Base-by-base conservation (phyloP, 2,888 invertebrate genomes). In the Tinea pellionella region DNA sequence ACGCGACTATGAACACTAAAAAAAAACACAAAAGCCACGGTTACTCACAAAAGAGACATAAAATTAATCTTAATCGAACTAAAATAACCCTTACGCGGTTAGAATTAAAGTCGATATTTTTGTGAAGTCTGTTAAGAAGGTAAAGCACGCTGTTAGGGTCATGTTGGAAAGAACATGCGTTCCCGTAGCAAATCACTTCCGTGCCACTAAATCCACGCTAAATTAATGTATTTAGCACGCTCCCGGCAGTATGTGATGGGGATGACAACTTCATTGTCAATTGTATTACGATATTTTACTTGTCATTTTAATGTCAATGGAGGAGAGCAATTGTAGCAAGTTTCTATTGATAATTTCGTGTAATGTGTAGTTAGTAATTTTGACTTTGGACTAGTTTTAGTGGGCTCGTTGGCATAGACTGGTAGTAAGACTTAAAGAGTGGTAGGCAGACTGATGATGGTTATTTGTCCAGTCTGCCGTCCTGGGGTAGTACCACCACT, bases 181-280 rank as follows among this genome's bases (percentile, higher is more conserved):
- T 86, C 85, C 85, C 86, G 86, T 85, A 77, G 85, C 87, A 86
- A 86, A 86, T 87, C 87, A 85, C 84, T 87, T 87, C 86, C 86
- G 86, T 82, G 69, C 87, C 87, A 87, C 87, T 87, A 86, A 86
- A 80, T 84, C 72, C 85, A 85, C 85, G 84, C 82, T 77, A 86
- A 87, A 87, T 85, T 87, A 86, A 86, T 86, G 86, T 84, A 84
- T 87, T 87, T 86, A 86, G 80, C 86, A 86, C 86, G 85, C 86
- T 85, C 82, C 78, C 80, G 68, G 73, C 42, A 19, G 53, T 32
- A 47, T 29, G 67, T 77, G 70, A 74, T 87, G 86, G 78, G 78
- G 84, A 85, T 86, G 86, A 86, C 86, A 87, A 85, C 85, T 87
- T 81, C 57, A 57, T 57, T 32, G 57, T 57, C 32, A 57, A 83